Conservation (phyloP, 2,888 invertebrate species). For the Cephus runcator region DNA sequence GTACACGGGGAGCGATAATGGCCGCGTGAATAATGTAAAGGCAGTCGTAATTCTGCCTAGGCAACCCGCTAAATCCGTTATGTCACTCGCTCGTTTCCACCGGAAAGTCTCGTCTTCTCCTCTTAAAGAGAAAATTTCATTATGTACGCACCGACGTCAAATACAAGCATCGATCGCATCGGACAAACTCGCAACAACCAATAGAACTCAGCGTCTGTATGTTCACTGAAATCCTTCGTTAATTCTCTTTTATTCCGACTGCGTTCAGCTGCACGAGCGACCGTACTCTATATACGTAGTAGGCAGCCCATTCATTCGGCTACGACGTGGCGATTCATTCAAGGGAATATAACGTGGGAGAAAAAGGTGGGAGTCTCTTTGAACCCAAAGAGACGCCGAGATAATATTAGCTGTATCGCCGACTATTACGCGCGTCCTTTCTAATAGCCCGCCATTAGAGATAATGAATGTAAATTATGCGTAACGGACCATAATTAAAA, state of each 20-base stretch:
- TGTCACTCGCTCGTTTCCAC: background rate
- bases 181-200: background rate
- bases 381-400: background rate
- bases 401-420: background rate
- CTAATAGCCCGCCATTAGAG: conserved; percentile 48
- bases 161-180: background rate
- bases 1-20: conserved; percentile 24
- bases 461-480: conserved; percentile 53
- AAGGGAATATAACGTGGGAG: background rate
- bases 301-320: background rate
- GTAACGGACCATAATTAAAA: conserved; percentile 46
- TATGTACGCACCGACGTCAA: background rate
- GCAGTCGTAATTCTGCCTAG: background rate
- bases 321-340: background rate
- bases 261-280: background rate
- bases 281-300: background rate
- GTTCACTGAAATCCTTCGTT: background rate
- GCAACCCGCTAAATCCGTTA: background rate
- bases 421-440: conserved; percentile 14
- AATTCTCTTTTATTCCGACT: background rate
- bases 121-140: background rate
- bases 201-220: background rate
- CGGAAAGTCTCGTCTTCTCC: background rate
- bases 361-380: background rate
- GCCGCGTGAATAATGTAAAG: background rate